A percentile compares a stretch with the other conserved stretches of the same genome.
phyloP scores from a whole-genome alignment of 2,113 vertebrate species.

The Uria aalge region DNA sequence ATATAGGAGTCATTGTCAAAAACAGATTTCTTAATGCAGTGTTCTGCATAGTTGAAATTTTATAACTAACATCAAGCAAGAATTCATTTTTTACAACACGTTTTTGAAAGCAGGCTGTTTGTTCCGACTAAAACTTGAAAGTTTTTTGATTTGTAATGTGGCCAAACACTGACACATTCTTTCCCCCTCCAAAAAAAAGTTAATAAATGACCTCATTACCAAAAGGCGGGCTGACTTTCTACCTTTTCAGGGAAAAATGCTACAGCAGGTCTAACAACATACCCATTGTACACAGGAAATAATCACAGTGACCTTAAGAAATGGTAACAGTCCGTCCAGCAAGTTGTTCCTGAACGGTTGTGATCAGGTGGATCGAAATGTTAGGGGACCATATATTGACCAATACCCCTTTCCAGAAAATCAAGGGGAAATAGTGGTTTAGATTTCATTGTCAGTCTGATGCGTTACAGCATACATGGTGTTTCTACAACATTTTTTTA shows the following conservation, averaged over 20 bases:
- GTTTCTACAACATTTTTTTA: not conserved
- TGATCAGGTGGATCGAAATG: not conserved
- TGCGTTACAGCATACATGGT: not conserved
- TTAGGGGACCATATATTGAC: not conserved
- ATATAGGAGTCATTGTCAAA: not conserved
- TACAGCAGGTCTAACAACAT: not conserved
- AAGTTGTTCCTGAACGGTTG: not conserved
- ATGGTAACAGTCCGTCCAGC: not conserved
- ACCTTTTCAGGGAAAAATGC: not conserved
- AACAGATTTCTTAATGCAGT: not conserved
- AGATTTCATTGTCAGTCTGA: not conserved
- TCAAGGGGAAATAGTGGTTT: not conserved
- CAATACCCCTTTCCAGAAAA: conserved; percentile 12
- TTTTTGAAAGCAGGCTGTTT: not conserved
- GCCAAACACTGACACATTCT: not conserved
- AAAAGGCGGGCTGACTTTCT: not conserved
- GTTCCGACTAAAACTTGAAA: not conserved
- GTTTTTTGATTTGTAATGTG: not conserved
- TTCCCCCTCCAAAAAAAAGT: not conserved
- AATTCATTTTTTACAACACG: not conserved
- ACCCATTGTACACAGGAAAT: not conserved
- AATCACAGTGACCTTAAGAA: not conserved
- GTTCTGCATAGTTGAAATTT: not conserved
- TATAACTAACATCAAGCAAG: not conserved
- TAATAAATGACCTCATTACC: not conserved